Evolutionary conservation across 2,888 invertebrate genomes (phyloP), one percentile per base, ranked within the genome.

Genomic region (Drosophila algonquin): DNA sequence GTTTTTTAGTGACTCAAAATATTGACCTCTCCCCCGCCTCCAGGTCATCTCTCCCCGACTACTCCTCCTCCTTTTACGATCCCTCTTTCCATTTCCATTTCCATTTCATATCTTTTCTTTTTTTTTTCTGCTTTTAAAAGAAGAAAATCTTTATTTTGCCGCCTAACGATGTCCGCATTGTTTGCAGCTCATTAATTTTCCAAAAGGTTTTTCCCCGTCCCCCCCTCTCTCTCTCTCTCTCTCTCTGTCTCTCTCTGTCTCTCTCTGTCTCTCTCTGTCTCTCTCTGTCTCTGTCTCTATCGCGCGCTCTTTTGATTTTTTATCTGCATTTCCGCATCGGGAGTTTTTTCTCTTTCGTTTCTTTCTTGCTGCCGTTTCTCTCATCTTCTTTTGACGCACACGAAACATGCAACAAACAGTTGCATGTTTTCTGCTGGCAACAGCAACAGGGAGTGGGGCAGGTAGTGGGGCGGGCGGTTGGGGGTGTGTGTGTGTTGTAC

Each of bases 251-350:
- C 7, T 7, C 27, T 24, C 54, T 46, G 54, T 51, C 68, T 30
- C 51, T 40, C 55, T 65, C n/a, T n/a, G n/a, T 45, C 48, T 54
- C 40, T 18, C 30, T 16, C 55, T n/a, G 18, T 47, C 70, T 47
- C 7, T 7, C 27, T 24, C 54, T 46, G 54, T 51, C 68, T 30
- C 51, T 40, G n/a, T n/a, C 55, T 65, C 68, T 45, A 44, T 44
- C 24, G 50, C 40, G 18, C 40, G 27, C 24, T 52, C 71, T 47
- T 68, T 68, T 65, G 48, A 24, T 60, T 59, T 52, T 54, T 87
- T 83, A 84, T 84, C 83, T 89, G 89, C 83, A 89, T 84, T 84
- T 84, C 89, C 83, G 87, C 76, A 87, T 84, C 81, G 63, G 52
- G 24, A 18, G 51, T 32, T 47, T 53, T 50, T 46, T 45, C 6